Evolutionary conservation across 1,140 invertebrate species (phyloP), one percentile per base, ranked within the genome.

Genomic region (Drosophila pallidifrons): DNA sequence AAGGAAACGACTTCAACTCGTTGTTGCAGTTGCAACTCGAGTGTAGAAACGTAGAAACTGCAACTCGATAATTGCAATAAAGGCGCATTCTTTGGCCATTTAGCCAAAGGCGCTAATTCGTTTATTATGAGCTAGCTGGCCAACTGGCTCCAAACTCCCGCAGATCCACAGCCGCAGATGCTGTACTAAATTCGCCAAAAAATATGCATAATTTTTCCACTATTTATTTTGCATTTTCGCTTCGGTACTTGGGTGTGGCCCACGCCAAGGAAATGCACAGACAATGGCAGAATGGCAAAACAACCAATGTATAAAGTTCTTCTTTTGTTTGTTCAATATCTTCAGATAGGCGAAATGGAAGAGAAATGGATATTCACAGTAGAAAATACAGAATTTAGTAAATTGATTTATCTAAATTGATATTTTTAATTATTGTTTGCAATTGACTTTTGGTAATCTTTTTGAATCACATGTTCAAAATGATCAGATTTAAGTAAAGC

Each of bases 21-120:
- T 35, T 49, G 43, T 61, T 65, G 43, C 51, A 57, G 35, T 49
- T 79, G 51, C 7, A 71, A 51, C 52, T 69, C 28, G 38, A 57
- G 41, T 11, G 32, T 45, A 35, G 45, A 10, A 57, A 16, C 32
- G 46, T 47, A 20, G 13, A 20, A 25, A 41, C 35, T 38, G 32
- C 66, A 74, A 86, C 81, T 89, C 77, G 85, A 90, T 89, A 89
- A 89, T 90, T 89, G 85, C 85, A 89, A 90, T 89, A 88, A 89
- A 89, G 83, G 76, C 70, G 85, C 86, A 90, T 89, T 89, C 86
- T 81, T 79, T 72, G 77, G 68, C 71, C 75, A 89, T 89, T 85
- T 90, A 81, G 85, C 85, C 86, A 68, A 79, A 89, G 85, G 85
- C 85, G 85, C 85, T 89, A 89, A 89, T 89, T 89, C 81, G 75